Evolutionary conservation across 2,797 vertebrate species (phyloP).

Genomic region (Dendrocincla fuliginosa): DNA sequence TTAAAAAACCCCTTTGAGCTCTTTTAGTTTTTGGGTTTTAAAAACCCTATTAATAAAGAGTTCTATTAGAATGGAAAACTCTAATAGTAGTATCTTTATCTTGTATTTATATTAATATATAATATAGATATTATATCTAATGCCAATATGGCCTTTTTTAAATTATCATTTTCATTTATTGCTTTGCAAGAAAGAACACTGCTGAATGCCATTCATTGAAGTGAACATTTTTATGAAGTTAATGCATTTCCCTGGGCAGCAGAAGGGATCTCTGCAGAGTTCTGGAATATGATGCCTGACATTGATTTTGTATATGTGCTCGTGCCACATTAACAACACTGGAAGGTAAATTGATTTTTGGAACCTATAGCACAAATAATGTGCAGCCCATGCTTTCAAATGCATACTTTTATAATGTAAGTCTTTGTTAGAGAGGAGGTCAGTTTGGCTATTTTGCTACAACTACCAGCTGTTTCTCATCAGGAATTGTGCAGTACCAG

Average conservation of each 20-base stretch:
- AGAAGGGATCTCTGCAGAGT: background rate
- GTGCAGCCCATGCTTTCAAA: background rate
- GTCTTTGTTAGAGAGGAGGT: background rate
- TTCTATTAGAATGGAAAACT: background rate
- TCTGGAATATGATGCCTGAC: background rate
- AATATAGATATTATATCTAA: too few species aligned
- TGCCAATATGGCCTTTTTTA: background rate
- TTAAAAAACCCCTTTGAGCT: background rate
- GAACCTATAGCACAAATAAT: background rate
- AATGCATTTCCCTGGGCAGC: background rate
- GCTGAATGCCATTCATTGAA: background rate
- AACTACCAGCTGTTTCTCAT: slow-evolving; percentile 21
- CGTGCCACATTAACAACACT: background rate
- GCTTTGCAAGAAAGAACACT: background rate
- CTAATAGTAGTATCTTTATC: background rate
- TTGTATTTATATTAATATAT: background rate
- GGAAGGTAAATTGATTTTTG: background rate
- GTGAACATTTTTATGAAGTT: background rate
- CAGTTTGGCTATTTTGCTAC: background rate
- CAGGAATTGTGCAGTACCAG: background rate
- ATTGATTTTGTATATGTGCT: background rate
- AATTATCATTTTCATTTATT: background rate
- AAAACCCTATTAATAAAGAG: background rate
- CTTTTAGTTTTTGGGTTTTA: background rate
- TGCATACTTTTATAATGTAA: background rate